phyloP scores from a whole-genome alignment of 2,113 vertebrate species.

The Callorhinus ursinus region DNA sequence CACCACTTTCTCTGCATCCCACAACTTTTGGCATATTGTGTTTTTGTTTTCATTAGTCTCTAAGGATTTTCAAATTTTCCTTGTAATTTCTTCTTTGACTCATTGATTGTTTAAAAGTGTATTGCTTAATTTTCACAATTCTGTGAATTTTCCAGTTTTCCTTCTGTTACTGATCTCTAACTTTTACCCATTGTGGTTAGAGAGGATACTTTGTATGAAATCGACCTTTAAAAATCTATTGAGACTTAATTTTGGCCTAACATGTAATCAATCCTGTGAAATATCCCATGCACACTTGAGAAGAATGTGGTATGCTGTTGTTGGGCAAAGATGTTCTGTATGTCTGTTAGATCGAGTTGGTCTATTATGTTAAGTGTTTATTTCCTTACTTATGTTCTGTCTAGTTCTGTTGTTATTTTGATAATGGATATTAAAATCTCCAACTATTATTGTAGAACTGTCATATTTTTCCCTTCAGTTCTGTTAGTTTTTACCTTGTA shows the following conservation, averaged over 20 bases:
- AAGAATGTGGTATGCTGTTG: not conserved
- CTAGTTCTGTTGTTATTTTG: not conserved
- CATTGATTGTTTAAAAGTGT: not conserved
- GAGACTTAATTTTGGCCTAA: not conserved
- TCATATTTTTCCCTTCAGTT: not conserved
- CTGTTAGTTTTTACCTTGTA: not conserved
- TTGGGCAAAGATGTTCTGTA: not conserved
- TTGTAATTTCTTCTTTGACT: not conserved
- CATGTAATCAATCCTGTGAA: not conserved
- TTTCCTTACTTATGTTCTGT: not conserved
- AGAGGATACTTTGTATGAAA: not conserved
- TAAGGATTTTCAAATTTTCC: not conserved
- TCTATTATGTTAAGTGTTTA: not conserved
- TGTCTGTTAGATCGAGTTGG: not conserved
- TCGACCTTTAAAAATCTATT: not conserved
- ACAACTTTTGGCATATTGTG: not conserved
- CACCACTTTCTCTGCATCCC: not conserved
- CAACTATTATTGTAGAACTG: not conserved
- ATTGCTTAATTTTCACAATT: not conserved
- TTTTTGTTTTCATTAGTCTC: not conserved
- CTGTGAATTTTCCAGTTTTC: not conserved
- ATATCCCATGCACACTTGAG: not conserved
- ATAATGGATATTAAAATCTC: not conserved
- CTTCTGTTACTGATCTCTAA: not conserved
- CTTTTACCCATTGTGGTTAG: not conserved